These are phyloP conservation scores for Watsonalla binaria DNA, from an alignment of 2,888 invertebrate genomes.

Conservation along the genomic window DNA sequence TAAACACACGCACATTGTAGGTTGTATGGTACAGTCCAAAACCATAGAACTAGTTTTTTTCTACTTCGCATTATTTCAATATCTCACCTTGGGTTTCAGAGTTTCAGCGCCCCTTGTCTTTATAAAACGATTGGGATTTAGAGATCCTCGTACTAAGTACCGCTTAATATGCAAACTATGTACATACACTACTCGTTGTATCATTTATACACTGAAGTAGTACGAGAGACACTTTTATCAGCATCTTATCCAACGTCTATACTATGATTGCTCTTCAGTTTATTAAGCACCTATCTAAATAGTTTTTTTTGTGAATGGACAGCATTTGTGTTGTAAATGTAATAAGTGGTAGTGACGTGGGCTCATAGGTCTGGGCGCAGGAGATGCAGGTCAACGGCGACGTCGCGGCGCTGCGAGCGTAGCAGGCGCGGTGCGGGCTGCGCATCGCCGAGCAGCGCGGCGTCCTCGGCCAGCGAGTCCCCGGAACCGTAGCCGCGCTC, in stretches of 20 bases:
- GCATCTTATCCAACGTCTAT: constrained; percentile 34
- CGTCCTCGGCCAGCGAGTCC: constrained; percentile 73
- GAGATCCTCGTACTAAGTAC: constrained; percentile 28
- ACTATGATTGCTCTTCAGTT: constrained; percentile 47
- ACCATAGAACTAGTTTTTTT: too few relatives aligned
- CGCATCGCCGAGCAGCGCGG: constrained; percentile 59
- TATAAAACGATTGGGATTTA: constrained; percentile 12
- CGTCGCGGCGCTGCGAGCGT: constrained; percentile 61
- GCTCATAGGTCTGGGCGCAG: constrained; percentile 65
- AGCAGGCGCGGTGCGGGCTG: constrained; percentile 43
- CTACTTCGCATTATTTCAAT: too few relatives aligned
- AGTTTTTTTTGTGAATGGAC: constrained; percentile 41
- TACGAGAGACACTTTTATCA: constrained; percentile 35
- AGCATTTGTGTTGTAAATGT: constrained; percentile 26
- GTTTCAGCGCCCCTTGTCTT: constrained; percentile 39
- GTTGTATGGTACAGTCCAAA: too few relatives aligned
- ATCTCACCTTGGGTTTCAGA: constrained; percentile 8
- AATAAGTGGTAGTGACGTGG: constrained; percentile 25
- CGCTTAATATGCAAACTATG: constrained; percentile 22
- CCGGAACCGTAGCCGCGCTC: constrained; percentile 76
- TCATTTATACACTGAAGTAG: constrained; percentile 44
- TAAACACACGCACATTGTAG: constrained; percentile 6
- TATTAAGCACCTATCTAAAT: constrained; percentile 56
- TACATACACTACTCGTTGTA: constrained; percentile 52
- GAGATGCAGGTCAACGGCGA: constrained; percentile 69